phyloP scores from a whole-genome alignment of 1,140 invertebrate species.

The Eufriesea mexicana region DNA sequence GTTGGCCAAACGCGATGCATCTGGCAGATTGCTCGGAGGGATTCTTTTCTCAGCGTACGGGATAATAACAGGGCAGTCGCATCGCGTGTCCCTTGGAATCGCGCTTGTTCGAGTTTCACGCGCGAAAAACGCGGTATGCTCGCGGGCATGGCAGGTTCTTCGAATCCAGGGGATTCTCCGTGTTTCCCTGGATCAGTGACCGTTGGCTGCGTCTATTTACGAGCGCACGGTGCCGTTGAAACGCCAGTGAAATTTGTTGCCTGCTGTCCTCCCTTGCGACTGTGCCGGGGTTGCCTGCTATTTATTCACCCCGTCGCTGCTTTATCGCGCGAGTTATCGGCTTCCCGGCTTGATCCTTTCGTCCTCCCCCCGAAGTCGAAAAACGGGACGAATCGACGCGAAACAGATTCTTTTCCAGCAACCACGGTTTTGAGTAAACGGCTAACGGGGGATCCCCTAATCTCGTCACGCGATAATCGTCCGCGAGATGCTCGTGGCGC shows the following conservation, averaged over 20 bases:
- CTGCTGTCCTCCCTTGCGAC: no score
- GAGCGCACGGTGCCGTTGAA: neutral
- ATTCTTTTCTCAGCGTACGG: neutral
- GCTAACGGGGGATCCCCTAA: no score
- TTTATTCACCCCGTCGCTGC: constrained; percentile 6
- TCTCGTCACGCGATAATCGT: no score
- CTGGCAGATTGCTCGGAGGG: neutral
- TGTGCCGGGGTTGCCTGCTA: neutral
- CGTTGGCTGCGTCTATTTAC: neutral
- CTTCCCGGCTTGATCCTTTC: neutral
- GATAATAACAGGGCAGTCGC: constrained; percentile 19
- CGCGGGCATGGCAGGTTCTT: neutral
- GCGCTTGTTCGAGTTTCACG: constrained; percentile 9
- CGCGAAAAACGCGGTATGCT: neutral
- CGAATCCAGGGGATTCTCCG: neutral
- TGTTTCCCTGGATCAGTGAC: neutral
- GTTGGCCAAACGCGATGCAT: neutral
- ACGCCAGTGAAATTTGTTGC: neutral
- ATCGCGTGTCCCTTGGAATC: constrained; percentile 15
- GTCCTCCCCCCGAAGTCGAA: no score
- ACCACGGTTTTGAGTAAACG: no score
- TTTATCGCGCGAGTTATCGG: constrained; percentile 9
- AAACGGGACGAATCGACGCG: no score
- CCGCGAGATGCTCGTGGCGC: no score
- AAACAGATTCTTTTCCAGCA: no score